Conservation (phyloP, 2,113 vertebrate genomes). For the Brienomyrus longianalis region DNA sequence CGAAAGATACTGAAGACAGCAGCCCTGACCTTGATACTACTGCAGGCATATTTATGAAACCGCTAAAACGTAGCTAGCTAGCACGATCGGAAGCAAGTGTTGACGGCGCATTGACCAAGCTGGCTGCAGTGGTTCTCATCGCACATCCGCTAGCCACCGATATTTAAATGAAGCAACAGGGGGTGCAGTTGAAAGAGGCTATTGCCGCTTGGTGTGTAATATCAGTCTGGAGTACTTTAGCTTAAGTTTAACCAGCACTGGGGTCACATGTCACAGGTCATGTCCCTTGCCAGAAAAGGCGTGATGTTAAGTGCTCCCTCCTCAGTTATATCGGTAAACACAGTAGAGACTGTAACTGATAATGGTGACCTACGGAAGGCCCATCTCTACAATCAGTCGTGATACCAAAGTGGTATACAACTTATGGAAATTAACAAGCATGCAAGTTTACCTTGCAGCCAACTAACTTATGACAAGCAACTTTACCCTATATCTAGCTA, state of each 20-base stretch:
- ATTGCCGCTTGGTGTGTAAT: constrained; percentile 13
- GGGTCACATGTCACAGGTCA: background rate
- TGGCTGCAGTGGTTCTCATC: background rate
- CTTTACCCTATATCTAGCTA: background rate
- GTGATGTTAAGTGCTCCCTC: background rate
- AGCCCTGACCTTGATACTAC: background rate
- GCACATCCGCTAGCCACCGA: background rate
- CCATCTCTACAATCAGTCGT: background rate
- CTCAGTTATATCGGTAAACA: constrained; percentile 1
- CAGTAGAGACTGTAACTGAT: background rate
- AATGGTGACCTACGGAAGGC: background rate
- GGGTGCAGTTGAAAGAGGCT: background rate
- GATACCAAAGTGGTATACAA: background rate
- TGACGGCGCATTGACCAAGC: background rate
- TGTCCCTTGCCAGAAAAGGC: constrained; percentile 7
- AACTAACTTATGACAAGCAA: too few species aligned
- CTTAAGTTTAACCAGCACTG: background rate
- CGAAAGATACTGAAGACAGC: background rate
- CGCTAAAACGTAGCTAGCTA: background rate
- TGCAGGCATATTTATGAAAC: background rate
- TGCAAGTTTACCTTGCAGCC: background rate
- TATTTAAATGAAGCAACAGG: background rate
- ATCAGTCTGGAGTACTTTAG: constrained; percentile 10
- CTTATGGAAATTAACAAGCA: background rate
- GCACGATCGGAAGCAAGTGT: background rate